Evolutionary conservation across 2,113 vertebrate genomes (phyloP), one percentile per base, ranked within the genome.

Genomic region (Zosterops pallidus): DNA sequence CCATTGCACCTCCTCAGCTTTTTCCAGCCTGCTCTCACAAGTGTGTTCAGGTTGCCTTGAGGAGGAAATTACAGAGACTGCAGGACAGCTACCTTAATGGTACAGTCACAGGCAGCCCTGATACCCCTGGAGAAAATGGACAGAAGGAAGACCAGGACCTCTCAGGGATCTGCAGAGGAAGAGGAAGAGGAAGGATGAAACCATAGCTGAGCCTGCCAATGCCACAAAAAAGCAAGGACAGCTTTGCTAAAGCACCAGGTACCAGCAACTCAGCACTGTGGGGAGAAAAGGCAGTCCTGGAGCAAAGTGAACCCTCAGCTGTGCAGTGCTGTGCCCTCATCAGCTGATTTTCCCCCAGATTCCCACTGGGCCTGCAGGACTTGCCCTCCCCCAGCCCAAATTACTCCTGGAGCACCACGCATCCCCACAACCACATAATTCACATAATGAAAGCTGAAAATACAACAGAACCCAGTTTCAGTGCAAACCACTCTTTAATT

Each of bases 401-500:
- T n/a, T 49, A 26, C 35, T 81, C 39, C 63, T 29, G 15, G 68
- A 62, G 11, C 25, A 79, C 12, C 37, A 59, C 16, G 47, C 16
- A 55, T 12, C 39, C 83, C 50, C 62, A 52, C 35, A 67, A 59
- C 12, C 69, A 77, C 24, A 49, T 50, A 19, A 12, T 44, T n/a
- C 83, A 60, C 2, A 0, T 22, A 74, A 63, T 0, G 3, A 55
- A 78, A 90, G 56, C 20, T 31, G n/a, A 83, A 92, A 91, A 79
- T 8, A 95, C 9, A 84, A 93, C 69, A 84, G 49, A 93, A 69
- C 11, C 42, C 94, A 77, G 67, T 81, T 94, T 96, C 93, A 96
- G 93, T 97, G 96, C 97, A 97, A 97, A 97, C 94, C 96, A 95
- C 90, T 95, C 91, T 96, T 97, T 97, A 96, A 97, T 97, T 83